Conservation (phyloP, 2,888 invertebrate species). For the Dicyrtomina minuta region DNA sequence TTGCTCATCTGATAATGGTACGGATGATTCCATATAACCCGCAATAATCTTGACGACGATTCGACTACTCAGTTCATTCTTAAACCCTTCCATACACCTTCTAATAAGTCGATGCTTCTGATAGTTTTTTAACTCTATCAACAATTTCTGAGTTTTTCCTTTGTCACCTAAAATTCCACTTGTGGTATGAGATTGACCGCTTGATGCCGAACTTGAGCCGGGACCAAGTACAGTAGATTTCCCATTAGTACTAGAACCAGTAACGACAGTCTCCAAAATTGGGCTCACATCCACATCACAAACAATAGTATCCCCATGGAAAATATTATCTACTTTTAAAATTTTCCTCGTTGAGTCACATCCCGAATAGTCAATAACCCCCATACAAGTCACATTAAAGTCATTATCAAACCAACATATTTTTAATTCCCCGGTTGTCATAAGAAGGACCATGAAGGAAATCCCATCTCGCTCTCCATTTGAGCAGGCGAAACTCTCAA, state of each 20-base stretch:
- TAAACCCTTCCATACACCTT: constrained; percentile 40
- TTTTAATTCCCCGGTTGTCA: constrained; percentile 37
- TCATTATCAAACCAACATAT: constrained; percentile 47
- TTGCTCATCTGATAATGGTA: no score
- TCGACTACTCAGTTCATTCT: constrained; percentile 27
- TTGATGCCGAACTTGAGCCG: no score
- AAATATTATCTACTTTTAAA: constrained; percentile 9
- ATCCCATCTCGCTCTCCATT: constrained; percentile 22
- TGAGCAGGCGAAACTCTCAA: constrained; percentile 46
- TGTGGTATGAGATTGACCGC: no score
- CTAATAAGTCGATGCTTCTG: constrained; percentile 40
- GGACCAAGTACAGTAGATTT: no score
- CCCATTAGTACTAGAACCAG: no score
- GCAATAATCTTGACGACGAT: constrained; percentile 42
- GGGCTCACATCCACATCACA: neutral
- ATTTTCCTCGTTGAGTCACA: constrained; percentile 2
- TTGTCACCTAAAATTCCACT: neutral
- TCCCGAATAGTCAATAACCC: neutral
- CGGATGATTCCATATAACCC: constrained; percentile 34
- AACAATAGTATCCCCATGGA: constrained; percentile 23
- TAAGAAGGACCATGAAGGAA: constrained; percentile 38
- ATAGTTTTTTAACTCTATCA: constrained; percentile 40
- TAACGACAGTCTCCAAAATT: neutral
- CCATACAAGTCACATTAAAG: constrained; percentile 15
- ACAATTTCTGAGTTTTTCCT: constrained; percentile 34